Conservation (phyloP, 1,140 invertebrate species). For the Drosophila murphyi region DNA sequence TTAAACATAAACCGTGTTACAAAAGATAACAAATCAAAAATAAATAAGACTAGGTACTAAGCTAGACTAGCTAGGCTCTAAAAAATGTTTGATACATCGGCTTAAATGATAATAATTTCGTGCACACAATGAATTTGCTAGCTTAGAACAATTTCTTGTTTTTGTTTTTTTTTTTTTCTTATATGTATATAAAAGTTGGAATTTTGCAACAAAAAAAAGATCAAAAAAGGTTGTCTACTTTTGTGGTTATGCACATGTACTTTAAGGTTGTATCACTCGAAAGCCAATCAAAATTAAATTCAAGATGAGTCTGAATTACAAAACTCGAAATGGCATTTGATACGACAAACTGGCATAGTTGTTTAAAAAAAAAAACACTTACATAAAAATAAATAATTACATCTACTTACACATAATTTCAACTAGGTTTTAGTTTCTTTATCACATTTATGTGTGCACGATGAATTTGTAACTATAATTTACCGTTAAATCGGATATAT, state of each 20-base stretch:
- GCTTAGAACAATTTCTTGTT: conserved; percentile 31
- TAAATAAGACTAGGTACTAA: conserved; percentile 46
- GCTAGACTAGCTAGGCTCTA: conserved; percentile 22
- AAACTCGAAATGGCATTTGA: conserved; percentile 13
- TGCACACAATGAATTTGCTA: conserved; percentile 53
- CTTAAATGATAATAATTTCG: conserved; percentile 45
- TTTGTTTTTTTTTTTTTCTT: conserved; percentile 6
- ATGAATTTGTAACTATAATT: conserved; percentile 25
- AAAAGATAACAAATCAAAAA: conserved; percentile 66
- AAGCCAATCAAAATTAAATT: background rate
- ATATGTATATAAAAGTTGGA: background rate
- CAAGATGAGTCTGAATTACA: conserved; percentile 18
- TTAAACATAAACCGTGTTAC: conserved; percentile 37
- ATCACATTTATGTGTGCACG: conserved; percentile 40
- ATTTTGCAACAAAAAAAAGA: background rate
- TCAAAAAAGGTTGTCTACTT: background rate
- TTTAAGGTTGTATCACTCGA: conserved; percentile 10
- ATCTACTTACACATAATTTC: conserved; percentile 33
- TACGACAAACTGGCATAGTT: background rate
- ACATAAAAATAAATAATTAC: conserved; percentile 4
- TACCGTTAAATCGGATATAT: background rate
- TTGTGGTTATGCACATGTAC: background rate
- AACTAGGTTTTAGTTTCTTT: conserved; percentile 22
- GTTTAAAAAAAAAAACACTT: background rate
- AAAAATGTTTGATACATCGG: conserved; percentile 25